These are phyloP conservation scores for Autographa gamma DNA, from an alignment of 2,888 invertebrate species.

Conservation along the genomic window DNA sequence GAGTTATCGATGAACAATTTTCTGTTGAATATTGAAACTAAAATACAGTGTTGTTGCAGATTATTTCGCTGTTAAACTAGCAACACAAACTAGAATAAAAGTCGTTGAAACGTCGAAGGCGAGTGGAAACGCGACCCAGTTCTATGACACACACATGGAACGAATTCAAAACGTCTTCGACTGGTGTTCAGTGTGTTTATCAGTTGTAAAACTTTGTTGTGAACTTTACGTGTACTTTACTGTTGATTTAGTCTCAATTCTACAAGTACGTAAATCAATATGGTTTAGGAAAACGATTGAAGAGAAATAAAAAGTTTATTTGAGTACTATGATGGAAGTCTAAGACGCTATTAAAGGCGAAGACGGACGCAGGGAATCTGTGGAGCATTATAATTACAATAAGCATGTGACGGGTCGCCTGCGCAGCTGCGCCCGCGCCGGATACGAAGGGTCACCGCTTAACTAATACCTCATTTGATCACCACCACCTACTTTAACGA, in stretches of 20 bases:
- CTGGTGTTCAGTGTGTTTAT: slow-evolving; percentile 25
- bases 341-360: slow-evolving; percentile 55
- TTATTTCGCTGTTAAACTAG: slow-evolving; percentile 43
- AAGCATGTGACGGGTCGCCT: slow-evolving; percentile 73
- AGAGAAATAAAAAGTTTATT: slow-evolving; percentile 3
- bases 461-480: slow-evolving; percentile 80
- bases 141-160: slow-evolving; percentile 52
- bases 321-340: slow-evolving; percentile 34
- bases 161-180: slow-evolving; percentile 54
- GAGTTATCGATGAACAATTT: slow-evolving; percentile 51
- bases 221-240: slow-evolving; percentile 5
- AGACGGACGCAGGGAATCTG: slow-evolving; percentile 66
- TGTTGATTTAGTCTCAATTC: slow-evolving; percentile 2
- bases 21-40: slow-evolving; percentile 36
- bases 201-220: slow-evolving; percentile 20
- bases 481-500: slow-evolving; percentile 79
- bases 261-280: slow-evolving; percentile 5
- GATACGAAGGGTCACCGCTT: slow-evolving; percentile 86
- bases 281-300: neutral
- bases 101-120: slow-evolving; percentile 41
- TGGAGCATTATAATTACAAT: slow-evolving; percentile 77
- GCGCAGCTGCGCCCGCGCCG: slow-evolving; percentile 82
- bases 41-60: slow-evolving; percentile 42
- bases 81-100: slow-evolving; percentile 49
- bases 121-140: slow-evolving; percentile 59